These are phyloP conservation scores for Setophaga petechia DNA, from an alignment of 2,113 vertebrate species.

Conservation along the genomic window DNA sequence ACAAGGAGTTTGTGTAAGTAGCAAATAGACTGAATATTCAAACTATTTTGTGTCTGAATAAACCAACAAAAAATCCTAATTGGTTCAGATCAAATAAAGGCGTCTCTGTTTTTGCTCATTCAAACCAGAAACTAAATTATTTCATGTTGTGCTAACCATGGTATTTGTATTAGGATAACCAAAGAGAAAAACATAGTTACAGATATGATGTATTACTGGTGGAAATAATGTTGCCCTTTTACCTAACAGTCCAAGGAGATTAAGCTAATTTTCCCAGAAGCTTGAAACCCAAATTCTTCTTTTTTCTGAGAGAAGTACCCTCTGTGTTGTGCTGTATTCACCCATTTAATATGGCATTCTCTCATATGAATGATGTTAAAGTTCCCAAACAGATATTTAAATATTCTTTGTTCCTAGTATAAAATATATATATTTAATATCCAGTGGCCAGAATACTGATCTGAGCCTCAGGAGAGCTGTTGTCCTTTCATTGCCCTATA, in stretches of 20 bases:
- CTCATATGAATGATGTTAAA: not conserved
- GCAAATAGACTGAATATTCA: not conserved
- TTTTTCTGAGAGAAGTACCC: not conserved
- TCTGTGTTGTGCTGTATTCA: fast-evolving
- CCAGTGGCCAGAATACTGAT: not conserved
- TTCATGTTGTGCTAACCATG: not conserved
- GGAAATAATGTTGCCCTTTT: not conserved
- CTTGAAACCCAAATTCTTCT: not conserved
- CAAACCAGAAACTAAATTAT: constrained; percentile 16
- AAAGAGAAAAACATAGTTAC: not conserved
- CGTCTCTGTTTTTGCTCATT: not conserved
- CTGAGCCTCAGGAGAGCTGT: not conserved
- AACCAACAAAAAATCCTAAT: not conserved
- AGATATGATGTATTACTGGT: not conserved
- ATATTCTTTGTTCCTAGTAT: not conserved
- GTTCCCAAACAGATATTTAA: not conserved
- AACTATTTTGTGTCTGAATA: not conserved
- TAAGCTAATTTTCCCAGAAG: not conserved
- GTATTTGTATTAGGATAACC: not conserved
- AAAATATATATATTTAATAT: not conserved
- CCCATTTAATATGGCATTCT: not conserved
- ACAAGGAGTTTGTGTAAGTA: not conserved
- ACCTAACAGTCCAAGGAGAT: not conserved
- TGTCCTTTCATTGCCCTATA: not conserved
- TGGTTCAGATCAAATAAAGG: constrained; percentile 26